phyloP scores from a whole-genome alignment of 1,140 invertebrate genomes.

The Bilobella aurantiaca region DNA sequence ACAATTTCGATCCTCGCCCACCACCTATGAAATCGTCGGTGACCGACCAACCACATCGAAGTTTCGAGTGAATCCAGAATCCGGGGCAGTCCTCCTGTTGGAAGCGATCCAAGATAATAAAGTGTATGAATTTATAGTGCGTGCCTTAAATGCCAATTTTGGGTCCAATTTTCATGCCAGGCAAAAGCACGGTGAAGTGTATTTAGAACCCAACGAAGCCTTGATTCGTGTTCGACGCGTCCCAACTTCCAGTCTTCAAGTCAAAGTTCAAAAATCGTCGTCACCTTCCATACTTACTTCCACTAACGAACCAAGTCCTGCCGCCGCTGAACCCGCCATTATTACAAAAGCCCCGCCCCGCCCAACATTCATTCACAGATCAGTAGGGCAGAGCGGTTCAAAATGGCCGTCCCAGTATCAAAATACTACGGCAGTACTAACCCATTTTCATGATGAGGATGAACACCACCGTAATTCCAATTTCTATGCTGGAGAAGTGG shows the following conservation, averaged over 20 bases:
- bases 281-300: background rate
- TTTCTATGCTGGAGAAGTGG: conserved; percentile 64
- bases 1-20: conserved; percentile 43
- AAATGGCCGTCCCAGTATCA: conserved; percentile 19
- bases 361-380: background rate
- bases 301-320: conserved; percentile 8
- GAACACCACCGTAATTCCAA: conserved; percentile 44
- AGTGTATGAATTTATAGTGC: conserved; percentile 55
- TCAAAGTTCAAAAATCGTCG: too few species aligned
- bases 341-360: conserved; percentile 9
- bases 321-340: conserved; percentile 12
- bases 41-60: conserved; percentile 40
- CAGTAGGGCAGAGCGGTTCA: background rate
- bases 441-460: conserved; percentile 49
- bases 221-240: conserved; percentile 19
- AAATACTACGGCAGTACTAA: conserved; percentile 46
- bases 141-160: conserved; percentile 40
- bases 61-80: conserved; percentile 58
- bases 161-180: conserved; percentile 23
- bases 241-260: background rate
- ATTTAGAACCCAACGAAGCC: conserved; percentile 31
- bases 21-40: conserved; percentile 46
- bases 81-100: conserved; percentile 58
- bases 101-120: conserved; percentile 53
- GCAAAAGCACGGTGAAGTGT: conserved; percentile 20